Evolutionary conservation across 2,888 invertebrate genomes (phyloP).

Genomic region (Lasioglossum figueresi): DNA sequence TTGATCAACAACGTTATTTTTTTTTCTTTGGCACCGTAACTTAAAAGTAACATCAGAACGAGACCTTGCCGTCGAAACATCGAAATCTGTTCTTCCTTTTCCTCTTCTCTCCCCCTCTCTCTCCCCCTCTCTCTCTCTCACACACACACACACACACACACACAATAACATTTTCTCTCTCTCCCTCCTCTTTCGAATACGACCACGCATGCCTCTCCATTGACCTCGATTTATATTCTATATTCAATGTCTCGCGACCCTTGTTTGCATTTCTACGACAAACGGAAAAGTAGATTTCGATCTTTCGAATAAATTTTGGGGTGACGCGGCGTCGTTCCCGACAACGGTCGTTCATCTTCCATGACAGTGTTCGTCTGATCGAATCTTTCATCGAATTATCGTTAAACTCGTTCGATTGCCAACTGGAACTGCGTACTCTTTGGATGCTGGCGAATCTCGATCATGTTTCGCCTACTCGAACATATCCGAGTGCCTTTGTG

Average conservation of each 20-base stretch:
- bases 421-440: conserved; percentile 9
- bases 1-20: conserved; percentile 22
- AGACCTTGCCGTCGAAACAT: conserved; percentile 40
- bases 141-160: too few relatives aligned
- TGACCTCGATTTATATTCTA: conserved; percentile 74
- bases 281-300: conserved; percentile 68
- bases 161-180: not conserved
- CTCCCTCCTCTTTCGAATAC: not conserved
- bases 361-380: not conserved
- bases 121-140: not conserved
- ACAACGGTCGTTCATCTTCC: not conserved
- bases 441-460: not conserved
- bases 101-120: not conserved
- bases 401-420: not conserved
- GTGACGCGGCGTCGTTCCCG: conserved; percentile 52
- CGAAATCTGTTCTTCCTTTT: conserved; percentile 44
- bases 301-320: conserved; percentile 76
- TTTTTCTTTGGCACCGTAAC: conserved; percentile 70
- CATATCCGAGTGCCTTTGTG: not conserved
- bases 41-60: conserved; percentile 53
- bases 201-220: conserved; percentile 28
- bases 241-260: conserved; percentile 76
- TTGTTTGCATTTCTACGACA: conserved; percentile 72
- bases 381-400: not conserved
- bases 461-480: not conserved